These are phyloP conservation scores for Cosmorhoe ocellata DNA, from an alignment of 2,888 invertebrate genomes.

Conservation along the genomic window DNA sequence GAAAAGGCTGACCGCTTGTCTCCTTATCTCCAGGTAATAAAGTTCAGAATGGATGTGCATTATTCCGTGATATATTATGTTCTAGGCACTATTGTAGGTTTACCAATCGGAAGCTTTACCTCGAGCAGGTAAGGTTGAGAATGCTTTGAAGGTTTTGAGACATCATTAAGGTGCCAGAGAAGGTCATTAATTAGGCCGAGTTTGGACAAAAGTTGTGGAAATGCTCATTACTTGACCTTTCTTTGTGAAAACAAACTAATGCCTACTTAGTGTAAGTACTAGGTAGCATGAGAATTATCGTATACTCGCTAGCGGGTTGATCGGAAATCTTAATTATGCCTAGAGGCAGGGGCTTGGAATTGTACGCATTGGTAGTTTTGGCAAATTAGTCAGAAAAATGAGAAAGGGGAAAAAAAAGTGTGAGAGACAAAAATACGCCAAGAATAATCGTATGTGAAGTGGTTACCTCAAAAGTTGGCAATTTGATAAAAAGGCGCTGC, in stretches of 20 bases:
- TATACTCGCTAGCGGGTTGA: too few species aligned
- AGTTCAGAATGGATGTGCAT: conserved; percentile 16
- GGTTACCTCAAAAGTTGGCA: too few species aligned
- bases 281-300: too few species aligned
- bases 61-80: conserved; percentile 2
- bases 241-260: conserved; percentile 26
- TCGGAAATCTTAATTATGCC: too few species aligned
- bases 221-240: conserved; percentile 30
- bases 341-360: too few species aligned
- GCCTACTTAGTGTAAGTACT: neutral
- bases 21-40: conserved; percentile 21
- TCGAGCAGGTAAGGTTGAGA: conserved; percentile 1
- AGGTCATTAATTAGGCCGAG: conserved; percentile 23
- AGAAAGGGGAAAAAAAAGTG: too few species aligned
- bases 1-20: conserved; percentile 13
- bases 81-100: neutral
- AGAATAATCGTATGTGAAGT: too few species aligned
- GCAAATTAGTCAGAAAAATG: too few species aligned
- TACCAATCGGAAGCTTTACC: conserved; percentile 4
- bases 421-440: too few species aligned
- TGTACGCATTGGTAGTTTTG: too few species aligned
- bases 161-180: conserved; percentile 10
- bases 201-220: conserved; percentile 20
- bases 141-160: neutral
- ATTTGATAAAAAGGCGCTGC: too few species aligned